Evolutionary conservation across 2,888 invertebrate species (phyloP).

Genomic region (Dendrolimus houi): DNA sequence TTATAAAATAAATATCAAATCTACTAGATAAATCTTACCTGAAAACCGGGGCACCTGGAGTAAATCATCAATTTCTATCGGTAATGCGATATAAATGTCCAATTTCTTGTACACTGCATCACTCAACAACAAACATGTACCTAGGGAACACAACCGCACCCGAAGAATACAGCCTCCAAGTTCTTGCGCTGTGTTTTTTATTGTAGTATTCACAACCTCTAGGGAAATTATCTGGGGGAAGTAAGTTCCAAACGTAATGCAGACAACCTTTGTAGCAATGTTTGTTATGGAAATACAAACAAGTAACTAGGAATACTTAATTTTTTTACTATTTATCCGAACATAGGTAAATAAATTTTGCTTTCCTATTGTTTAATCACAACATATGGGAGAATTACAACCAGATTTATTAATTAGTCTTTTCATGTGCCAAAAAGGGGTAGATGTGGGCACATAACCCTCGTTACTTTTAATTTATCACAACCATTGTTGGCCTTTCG

Average conservation of each 20-base stretch:
- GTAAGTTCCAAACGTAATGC: constrained; percentile 35
- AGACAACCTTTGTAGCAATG: constrained; percentile 40
- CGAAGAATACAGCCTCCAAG: constrained; percentile 43
- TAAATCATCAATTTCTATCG: constrained; percentile 9
- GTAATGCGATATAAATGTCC: constrained; percentile 31
- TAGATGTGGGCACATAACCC: constrained; percentile 29
- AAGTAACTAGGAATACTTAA: constrained; percentile 39
- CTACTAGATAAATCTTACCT: not conserved
- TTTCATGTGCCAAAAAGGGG: constrained; percentile 24
- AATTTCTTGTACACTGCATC: constrained; percentile 28
- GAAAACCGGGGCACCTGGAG: not conserved
- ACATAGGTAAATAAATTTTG: constrained; percentile 49
- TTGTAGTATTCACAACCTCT: constrained; percentile 65
- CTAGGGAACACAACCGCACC: constrained; percentile 27
- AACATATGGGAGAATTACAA: constrained; percentile 61
- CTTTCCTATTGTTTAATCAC: constrained; percentile 52
- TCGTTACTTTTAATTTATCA: constrained; percentile 43
- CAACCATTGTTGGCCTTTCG: constrained; percentile 48
- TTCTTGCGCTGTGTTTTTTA: constrained; percentile 49
- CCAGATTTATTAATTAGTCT: constrained; percentile 46
- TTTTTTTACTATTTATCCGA: constrained; percentile 28
- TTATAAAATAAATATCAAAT: not conserved
- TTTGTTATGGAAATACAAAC: constrained; percentile 37
- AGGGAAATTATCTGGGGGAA: constrained; percentile 53
- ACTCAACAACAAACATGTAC: constrained; percentile 35